Conservation (phyloP, 2,888 invertebrate species). For the Ditula angustiorana region DNA sequence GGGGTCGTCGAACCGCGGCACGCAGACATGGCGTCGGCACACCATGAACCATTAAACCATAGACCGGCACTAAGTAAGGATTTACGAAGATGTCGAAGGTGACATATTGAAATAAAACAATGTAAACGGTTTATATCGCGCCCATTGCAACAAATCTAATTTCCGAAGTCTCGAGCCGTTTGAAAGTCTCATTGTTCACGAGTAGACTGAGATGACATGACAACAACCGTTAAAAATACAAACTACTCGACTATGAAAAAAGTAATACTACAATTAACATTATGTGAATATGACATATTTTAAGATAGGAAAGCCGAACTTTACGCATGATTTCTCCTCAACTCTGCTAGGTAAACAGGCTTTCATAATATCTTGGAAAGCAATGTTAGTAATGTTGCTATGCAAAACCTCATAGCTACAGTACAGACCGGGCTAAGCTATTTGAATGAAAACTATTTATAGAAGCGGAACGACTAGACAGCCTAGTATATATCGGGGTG, state of each 20-base stretch:
- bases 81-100: constrained; percentile 1
- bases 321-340: constrained; percentile 4
- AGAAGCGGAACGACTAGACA: constrained; percentile 6
- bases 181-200: too few relatives aligned
- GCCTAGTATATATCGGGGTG: constrained; percentile 4
- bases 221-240: too few relatives aligned
- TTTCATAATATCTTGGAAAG: background rate
- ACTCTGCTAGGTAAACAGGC: background rate
- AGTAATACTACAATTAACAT: too few relatives aligned
- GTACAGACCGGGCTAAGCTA: background rate
- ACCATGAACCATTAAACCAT: constrained; percentile 66
- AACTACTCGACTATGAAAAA: too few relatives aligned
- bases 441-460: constrained; percentile 17
- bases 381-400: background rate
- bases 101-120: too few relatives aligned
- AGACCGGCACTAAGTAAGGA: background rate
- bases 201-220: too few relatives aligned
- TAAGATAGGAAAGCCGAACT: background rate
- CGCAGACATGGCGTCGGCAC: constrained; percentile 76
- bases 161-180: too few relatives aligned
- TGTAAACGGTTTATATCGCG: too few relatives aligned
- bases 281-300: constrained; percentile 13
- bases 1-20: constrained; percentile 66
- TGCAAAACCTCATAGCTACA: background rate
- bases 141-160: too few relatives aligned